Evolutionary conservation across 1,140 invertebrate genomes (phyloP), one percentile per base, ranked within the genome.

Genomic region (Drosophila mayri): DNA sequence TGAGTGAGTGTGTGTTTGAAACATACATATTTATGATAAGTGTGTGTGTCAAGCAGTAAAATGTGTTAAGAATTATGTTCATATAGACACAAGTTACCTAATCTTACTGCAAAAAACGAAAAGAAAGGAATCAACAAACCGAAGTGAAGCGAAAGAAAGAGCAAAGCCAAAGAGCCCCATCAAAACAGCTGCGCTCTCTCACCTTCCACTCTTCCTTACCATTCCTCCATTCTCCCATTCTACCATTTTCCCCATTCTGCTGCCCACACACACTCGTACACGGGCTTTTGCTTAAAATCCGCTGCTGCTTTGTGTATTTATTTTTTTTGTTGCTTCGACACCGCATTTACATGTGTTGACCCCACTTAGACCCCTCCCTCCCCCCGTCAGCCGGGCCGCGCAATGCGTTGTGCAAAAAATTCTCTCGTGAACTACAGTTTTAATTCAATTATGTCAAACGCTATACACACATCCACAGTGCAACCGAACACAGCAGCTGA

Each of bases 51-150:
- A 44, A 55, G 43, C 57, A 77, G 64, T 84, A 76, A 81, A 87
- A 88, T 88, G 84, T 88, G 80, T 78, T 90, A 90, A 87, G 80
- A 78, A 88, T 90, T 88, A 90, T 88, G 73, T 79, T 90, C 70
- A 85, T 88, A 84, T 90, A 90, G 73, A 87, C 83, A 80, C 75
- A 81, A 79, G 81, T 90, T 90, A 90, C 75, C 86, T 85, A 90
- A 90, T 77, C 81, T 65, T 77, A 60, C 74, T 90, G 86, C 77
- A 79, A 78, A 82, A 81, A 62, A 46, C 18, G 44, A 65, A 76
- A 71, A 55, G 64, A 63, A 70, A 65, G 49, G 41, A 77, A 81
- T 76, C 58, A 68, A 68, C 63, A 55, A 70, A 70, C 46, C 65
- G 46, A 70, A 70, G 63, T 70, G 65, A 68, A 70, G 35, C 54